These are phyloP conservation scores for Gallinago media DNA, from an alignment of 2,113 vertebrate genomes.

Conservation along the genomic window DNA sequence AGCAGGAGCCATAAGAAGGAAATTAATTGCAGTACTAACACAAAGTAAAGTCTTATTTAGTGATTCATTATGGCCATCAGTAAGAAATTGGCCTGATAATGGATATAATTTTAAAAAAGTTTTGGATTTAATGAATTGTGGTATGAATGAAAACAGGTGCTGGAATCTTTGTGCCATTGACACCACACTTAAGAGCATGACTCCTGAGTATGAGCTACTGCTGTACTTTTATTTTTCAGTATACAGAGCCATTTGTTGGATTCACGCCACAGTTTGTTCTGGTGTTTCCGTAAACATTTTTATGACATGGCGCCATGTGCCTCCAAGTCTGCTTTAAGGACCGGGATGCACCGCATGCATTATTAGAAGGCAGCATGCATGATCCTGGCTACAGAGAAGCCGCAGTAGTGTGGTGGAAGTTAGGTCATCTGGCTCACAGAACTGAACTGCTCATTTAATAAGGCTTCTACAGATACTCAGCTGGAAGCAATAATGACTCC, in stretches of 20 bases:
- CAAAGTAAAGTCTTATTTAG: neutral
- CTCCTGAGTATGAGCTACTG: neutral
- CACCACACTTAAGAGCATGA: neutral
- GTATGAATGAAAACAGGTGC: neutral
- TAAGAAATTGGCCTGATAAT: neutral
- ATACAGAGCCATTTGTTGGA: neutral
- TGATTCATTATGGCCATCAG: neutral
- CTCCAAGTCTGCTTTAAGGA: neutral
- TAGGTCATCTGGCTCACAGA: conserved; percentile 61
- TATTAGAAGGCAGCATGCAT: neutral
- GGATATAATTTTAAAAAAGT: neutral
- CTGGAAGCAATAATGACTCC: conserved; percentile 73
- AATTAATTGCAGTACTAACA: neutral
- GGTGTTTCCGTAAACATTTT: neutral
- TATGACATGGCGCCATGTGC: neutral
- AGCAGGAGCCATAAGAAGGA: neutral
- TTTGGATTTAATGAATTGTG: neutral
- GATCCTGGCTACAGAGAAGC: neutral
- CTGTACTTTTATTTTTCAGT: neutral
- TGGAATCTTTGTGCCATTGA: neutral
- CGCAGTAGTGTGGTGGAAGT: neutral
- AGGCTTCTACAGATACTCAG: conserved; percentile 56
- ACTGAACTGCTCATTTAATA: conserved; percentile 63
- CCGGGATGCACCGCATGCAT: neutral
- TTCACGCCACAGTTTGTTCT: neutral